These are phyloP conservation scores for Pogonognathellus flavescens DNA, from an alignment of 1,140 invertebrate species.

Conservation along the genomic window DNA sequence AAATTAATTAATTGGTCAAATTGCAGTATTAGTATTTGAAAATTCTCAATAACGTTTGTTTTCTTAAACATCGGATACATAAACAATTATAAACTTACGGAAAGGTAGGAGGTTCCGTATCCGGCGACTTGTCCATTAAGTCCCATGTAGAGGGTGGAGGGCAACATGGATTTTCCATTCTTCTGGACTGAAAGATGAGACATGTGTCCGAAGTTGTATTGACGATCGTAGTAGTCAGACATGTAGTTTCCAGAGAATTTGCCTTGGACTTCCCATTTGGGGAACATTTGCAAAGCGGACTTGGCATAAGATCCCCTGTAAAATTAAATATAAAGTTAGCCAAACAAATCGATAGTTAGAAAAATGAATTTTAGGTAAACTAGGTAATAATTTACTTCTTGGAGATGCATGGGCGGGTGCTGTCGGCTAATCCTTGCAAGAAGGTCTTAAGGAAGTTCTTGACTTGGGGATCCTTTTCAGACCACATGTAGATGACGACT, in stretches of 20 bases:
- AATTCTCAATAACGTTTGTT: neutral
- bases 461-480: constrained; percentile 60
- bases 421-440: constrained; percentile 49
- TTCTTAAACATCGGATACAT: neutral
- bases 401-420: constrained; percentile 57
- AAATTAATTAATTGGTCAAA: neutral
- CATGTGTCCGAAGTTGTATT: constrained; percentile 65
- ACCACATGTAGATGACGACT: constrained; percentile 65
- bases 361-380: too few species aligned
- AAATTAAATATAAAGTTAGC: too few species aligned
- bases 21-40: too few species aligned
- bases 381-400: constrained; percentile 51
- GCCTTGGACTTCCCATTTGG: constrained; percentile 54
- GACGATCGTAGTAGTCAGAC: constrained; percentile 62
- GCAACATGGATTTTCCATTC: constrained; percentile 60
- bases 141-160: constrained; percentile 57
- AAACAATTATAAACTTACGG: constrained; percentile 32
- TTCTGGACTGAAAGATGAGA: constrained; percentile 64
- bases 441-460: constrained; percentile 65
- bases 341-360: too few species aligned
- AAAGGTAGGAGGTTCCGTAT: constrained; percentile 60
- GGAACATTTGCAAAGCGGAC: constrained; percentile 59
- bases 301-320: constrained; percentile 59
- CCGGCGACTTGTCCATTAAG: constrained; percentile 64
- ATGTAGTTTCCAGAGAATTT: constrained; percentile 65